These are phyloP conservation scores for Elaphurus davidianus DNA, from an alignment of 2,113 vertebrate species.

Conservation along the genomic window DNA sequence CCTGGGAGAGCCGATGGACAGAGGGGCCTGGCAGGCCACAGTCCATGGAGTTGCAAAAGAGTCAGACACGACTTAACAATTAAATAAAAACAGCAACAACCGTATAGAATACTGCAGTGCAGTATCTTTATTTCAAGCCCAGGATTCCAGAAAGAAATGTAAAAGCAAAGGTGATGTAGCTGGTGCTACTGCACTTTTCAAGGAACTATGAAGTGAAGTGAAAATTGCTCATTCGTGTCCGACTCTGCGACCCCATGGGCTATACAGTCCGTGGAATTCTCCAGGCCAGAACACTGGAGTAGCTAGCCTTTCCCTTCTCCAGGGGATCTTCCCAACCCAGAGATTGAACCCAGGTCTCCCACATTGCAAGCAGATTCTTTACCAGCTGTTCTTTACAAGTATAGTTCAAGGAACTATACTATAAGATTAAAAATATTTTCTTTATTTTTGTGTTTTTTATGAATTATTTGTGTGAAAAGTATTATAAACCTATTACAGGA, in stretches of 20 bases:
- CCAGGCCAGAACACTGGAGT: not conserved
- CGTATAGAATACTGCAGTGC: not conserved
- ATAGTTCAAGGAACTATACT: not conserved
- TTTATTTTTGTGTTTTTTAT: not conserved
- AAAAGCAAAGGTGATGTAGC: not conserved
- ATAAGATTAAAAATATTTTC: not conserved
- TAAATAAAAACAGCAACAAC: not conserved
- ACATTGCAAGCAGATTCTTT: not conserved
- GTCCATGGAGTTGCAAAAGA: not conserved
- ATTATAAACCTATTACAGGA: not conserved
- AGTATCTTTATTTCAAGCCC: not conserved
- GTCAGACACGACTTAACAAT: accelerated
- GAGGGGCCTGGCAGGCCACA: not conserved
- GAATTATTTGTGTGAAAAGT: not conserved
- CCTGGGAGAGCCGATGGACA: not conserved
- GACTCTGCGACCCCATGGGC: accelerated
- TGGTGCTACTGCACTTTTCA: not conserved
- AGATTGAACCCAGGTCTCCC: not conserved
- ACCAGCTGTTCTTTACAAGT: not conserved
- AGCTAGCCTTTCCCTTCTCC: not conserved
- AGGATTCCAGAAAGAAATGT: not conserved
- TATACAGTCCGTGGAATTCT: not conserved
- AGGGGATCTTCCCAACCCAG: not conserved
- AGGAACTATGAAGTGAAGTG: not conserved
- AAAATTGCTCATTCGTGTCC: not conserved